Evolutionary conservation across 1,140 invertebrate species (phyloP).

Genomic region (Brachionus asplanchnoidis): DNA sequence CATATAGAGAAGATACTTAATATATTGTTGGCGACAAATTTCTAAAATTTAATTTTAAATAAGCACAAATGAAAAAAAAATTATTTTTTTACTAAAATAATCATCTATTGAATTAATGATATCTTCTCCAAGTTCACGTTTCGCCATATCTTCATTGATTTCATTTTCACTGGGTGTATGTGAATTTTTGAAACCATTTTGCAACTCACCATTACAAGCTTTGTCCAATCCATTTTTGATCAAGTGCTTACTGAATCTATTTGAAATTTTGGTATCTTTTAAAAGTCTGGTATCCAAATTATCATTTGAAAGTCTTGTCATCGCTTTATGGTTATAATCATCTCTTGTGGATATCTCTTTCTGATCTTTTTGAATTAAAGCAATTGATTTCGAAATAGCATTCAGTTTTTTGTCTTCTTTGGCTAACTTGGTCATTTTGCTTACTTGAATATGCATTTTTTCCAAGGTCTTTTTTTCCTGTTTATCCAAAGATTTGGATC

Average conservation of each 20-base stretch:
- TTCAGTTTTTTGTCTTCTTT: neutral
- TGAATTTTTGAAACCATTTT: neutral
- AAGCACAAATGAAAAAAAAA: neutral
- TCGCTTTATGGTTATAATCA: slow-evolving; percentile 9
- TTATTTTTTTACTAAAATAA: slow-evolving; percentile 32
- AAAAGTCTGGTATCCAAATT: slow-evolving; percentile 11
- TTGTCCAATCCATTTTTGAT: neutral
- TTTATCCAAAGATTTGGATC: slow-evolving; percentile 36
- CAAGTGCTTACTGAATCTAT: neutral
- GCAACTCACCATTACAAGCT: neutral
- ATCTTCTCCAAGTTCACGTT: slow-evolving; percentile 10
- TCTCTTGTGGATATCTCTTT: neutral
- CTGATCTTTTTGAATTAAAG: neutral
- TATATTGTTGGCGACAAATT: slow-evolving; percentile 10
- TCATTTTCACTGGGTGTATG: neutral
- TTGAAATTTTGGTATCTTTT: slow-evolving; percentile 11
- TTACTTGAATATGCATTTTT: slow-evolving; percentile 31
- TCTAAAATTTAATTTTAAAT: neutral
- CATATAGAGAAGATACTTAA: slow-evolving; percentile 14
- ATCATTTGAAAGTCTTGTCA: slow-evolving; percentile 18
- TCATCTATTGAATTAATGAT: slow-evolving; percentile 25
- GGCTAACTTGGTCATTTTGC: neutral
- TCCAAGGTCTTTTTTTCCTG: slow-evolving; percentile 25
- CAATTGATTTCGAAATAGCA: neutral
- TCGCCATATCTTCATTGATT: neutral